Base-by-base conservation (phyloP, 2,113 vertebrate genomes). In the Puffinus mauretanicus region DNA sequence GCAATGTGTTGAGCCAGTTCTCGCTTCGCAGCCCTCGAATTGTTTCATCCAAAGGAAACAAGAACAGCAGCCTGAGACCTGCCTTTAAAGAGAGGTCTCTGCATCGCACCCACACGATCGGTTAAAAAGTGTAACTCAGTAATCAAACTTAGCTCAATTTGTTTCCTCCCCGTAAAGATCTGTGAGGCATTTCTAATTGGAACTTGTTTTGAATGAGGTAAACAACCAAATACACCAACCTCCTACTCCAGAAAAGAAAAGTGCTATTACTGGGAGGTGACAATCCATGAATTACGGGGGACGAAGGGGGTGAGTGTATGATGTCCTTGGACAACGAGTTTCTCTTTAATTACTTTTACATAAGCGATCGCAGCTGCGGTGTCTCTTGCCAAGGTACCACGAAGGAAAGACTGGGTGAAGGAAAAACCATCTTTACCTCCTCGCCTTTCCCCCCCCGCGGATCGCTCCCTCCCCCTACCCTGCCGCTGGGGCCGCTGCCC, bases 181-280 rank as follows among this genome's bases (percentile, higher is more conserved):
- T 42, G 40, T 6, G 69, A 93, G 65, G 61, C 71, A 49, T 95
- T 95, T 85, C 58, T 96, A 95, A 90, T 14, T 77, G 54, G 58
- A 94, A 79, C 18, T 54, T 91, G 25, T 70, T 96, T 73, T 65
- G 64, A 58, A 58, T 79, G 81, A 3, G 8, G 34, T 61, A 38
- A 66, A 11, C 38, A 78, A 66, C 42, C 55, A 82, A 42, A 84
- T 36, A 20, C 26, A 71, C 46, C 46, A 36, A 34, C 29, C 46
- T 82, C 46, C 70, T 47, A 16, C 57, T 80, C 27, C 76, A 52
- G 79, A 21, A 44, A 71, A 34, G 30, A 22, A 42, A 71, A n/a
- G 29, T 6, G 30, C 75, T 60, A 30, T 47, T 51, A 27, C 24
- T 10, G 29, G 8, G 11, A 82, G 58, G 70, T 54, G 62, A 26